Evolutionary conservation across 1,140 invertebrate genomes (phyloP).

Genomic region (Drosophila erecta): DNA sequence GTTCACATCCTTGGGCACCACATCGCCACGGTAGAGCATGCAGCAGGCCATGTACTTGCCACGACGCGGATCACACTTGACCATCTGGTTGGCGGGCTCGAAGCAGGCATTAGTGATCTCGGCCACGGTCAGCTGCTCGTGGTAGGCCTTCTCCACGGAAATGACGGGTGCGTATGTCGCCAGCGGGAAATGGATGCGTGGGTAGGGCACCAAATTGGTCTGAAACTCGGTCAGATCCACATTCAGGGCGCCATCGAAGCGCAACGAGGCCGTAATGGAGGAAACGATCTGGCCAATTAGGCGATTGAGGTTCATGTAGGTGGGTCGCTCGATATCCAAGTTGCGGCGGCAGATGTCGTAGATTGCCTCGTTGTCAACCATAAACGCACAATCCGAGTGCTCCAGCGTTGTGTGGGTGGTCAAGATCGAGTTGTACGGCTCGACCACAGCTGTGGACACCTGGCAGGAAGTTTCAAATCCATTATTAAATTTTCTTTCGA

Average conservation of each 20-base stretch:
- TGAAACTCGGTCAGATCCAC: constrained; percentile 96
- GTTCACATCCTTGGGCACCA: constrained; percentile 92
- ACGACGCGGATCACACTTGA: constrained; percentile 94
- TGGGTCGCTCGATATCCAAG: constrained; percentile 94
- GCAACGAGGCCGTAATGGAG: constrained; percentile 93
- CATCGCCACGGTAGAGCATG: constrained; percentile 91
- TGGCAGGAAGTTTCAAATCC: constrained; percentile 71
- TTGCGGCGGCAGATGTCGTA: constrained; percentile 96
- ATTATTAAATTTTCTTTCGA: background rate
- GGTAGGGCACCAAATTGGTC: constrained; percentile 94
- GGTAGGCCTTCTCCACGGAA: constrained; percentile 94
- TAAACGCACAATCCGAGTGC: constrained; percentile 95
- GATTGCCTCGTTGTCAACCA: constrained; percentile 95
- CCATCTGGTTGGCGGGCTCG: constrained; percentile 96
- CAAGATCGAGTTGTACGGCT: constrained; percentile 95
- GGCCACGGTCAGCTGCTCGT: constrained; percentile 92
- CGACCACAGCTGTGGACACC: constrained; percentile 95
- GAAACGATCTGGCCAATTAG: constrained; percentile 94
- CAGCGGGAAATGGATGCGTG: constrained; percentile 93
- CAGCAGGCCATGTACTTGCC: constrained; percentile 96
- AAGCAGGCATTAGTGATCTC: constrained; percentile 96
- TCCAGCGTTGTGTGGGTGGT: constrained; percentile 93
- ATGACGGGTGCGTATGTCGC: constrained; percentile 94
- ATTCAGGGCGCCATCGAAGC: constrained; percentile 95
- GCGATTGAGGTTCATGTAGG: constrained; percentile 92